phyloP scores from a whole-genome alignment of 1,140 invertebrate genomes.

The Euborellia annulipes region DNA sequence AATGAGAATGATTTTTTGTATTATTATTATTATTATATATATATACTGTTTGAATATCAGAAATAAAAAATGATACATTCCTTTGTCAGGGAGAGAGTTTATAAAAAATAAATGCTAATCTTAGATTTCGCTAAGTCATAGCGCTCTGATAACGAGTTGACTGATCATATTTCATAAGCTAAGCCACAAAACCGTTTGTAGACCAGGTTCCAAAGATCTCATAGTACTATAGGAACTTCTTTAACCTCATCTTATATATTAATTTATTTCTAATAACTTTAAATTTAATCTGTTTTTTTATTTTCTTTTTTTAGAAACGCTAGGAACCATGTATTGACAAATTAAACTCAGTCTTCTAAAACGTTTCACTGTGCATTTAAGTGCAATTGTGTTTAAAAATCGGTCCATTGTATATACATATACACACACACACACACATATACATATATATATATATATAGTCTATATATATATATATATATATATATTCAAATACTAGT shows the following conservation, averaged over 20 bases:
- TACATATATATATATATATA: constrained; percentile 5
- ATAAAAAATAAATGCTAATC: not conserved
- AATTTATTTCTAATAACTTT: constrained; percentile 4
- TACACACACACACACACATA: constrained; percentile 4
- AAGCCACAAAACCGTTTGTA: constrained; percentile 1
- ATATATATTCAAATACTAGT: too few relatives aligned
- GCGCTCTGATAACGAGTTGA: not conserved
- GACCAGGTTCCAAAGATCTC: constrained; percentile 3
- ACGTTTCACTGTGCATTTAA: constrained; percentile 3
- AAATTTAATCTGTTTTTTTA: not conserved
- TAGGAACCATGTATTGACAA: constrained; percentile 7
- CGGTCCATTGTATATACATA: constrained; percentile 6
- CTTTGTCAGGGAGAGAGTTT: too few relatives aligned
- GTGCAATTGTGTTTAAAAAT: constrained; percentile 5
- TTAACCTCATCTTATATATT: constrained; percentile 7
- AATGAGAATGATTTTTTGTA: too few relatives aligned
- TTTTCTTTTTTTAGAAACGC: constrained; percentile 4
- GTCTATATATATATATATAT: constrained; percentile 4
- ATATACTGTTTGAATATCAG: too few relatives aligned
- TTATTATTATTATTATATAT: too few relatives aligned
- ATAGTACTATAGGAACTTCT: constrained; percentile 9
- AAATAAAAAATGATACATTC: too few relatives aligned
- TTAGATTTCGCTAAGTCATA: constrained; percentile 3
- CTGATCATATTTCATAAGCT: constrained; percentile 8
- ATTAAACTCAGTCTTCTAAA: constrained; percentile 8